phyloP scores from a whole-genome alignment of 2,888 invertebrate species.

The Lamproptera curius region DNA sequence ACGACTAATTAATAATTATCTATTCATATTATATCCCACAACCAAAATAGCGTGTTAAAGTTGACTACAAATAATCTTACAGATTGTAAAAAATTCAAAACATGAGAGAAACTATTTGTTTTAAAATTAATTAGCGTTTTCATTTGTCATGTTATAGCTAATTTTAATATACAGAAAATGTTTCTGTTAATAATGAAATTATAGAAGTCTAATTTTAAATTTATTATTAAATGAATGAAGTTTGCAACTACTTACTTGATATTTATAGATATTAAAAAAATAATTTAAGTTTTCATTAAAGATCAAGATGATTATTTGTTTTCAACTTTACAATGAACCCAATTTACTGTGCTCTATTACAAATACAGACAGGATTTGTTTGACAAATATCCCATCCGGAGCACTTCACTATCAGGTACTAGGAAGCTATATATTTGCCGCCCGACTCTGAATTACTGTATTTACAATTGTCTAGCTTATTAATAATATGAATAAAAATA shows the following conservation, averaged over 20 bases:
- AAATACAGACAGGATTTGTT: slow-evolving; percentile 41
- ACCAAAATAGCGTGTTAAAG: slow-evolving; percentile 11
- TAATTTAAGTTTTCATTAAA: too few relatives aligned
- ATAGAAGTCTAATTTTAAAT: too few relatives aligned
- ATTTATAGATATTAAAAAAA: too few relatives aligned
- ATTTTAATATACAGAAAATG: too few relatives aligned
- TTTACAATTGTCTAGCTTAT: slow-evolving; percentile 20
- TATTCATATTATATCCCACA: slow-evolving; percentile 11
- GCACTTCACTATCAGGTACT: slow-evolving; percentile 72
- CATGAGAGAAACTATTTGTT: too few relatives aligned
- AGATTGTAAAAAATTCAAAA: too few relatives aligned
- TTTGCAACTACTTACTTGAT: too few relatives aligned
- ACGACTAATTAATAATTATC: too few relatives aligned
- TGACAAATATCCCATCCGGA: slow-evolving; percentile 50
- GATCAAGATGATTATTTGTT: slow-evolving; percentile 54
- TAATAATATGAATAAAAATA: slow-evolving; percentile 4
- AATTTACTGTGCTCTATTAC: slow-evolving; percentile 43
- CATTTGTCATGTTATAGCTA: too few relatives aligned
- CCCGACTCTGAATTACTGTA: slow-evolving; percentile 54
- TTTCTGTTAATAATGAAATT: too few relatives aligned
- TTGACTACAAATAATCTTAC: slow-evolving; percentile 19
- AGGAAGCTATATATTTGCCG: slow-evolving; percentile 71
- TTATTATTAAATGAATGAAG: too few relatives aligned
- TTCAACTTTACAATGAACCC: slow-evolving; percentile 46
- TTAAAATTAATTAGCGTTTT: too few relatives aligned